Base-by-base conservation (phyloP, 2,113 vertebrate genomes). In the Alethe diademata region DNA sequence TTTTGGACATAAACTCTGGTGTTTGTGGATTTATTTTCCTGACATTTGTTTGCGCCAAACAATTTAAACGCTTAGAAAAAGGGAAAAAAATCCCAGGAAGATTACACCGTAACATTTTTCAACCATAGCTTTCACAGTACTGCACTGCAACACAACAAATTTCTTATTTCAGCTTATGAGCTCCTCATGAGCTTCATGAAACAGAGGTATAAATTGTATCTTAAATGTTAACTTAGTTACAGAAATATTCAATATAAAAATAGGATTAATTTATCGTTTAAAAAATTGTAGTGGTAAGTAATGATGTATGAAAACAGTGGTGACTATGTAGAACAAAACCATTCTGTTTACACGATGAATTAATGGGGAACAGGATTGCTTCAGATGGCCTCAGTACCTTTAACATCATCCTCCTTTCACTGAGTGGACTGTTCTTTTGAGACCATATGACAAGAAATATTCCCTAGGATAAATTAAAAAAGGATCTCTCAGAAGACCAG, bases 71-170 rank as follows among this genome's bases (percentile, higher is more conserved):
- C 31, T 48, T 20, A 14, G 25, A 16, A 64, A 87, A 56, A 69
- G 5, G 3, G 35, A 29, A 66, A 85, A 65, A 42, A 40, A 40
- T 40, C 1, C 8, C 24, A 36, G 24, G 28, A 40, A 65, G n/a
- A 81, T 56, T 29, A 78, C 35, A 69, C 24, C 4, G 7, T 31
- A 51, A 31, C 4, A 12, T 36, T 71, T 89, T 78, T 57, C 51
- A 65, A 60, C 31, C 0, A 2, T 38, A 67, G 47, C 40, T 85
- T 71, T 47, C 47, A 57, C 7, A 45, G 66, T 24, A 22, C 13
- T 51, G 71, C 0, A 0, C 23, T 45, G 1, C 0, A 25, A 14
- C 19, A 25, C 20, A 48, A 31, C 33, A 48, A 18, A 53, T 28
- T 6, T 29, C 42, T 71, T 60, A 64, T 4, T 29, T 61, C 57